Evolutionary conservation across 2,888 invertebrate genomes (phyloP).

Genomic region (Biston stratarius): DNA sequence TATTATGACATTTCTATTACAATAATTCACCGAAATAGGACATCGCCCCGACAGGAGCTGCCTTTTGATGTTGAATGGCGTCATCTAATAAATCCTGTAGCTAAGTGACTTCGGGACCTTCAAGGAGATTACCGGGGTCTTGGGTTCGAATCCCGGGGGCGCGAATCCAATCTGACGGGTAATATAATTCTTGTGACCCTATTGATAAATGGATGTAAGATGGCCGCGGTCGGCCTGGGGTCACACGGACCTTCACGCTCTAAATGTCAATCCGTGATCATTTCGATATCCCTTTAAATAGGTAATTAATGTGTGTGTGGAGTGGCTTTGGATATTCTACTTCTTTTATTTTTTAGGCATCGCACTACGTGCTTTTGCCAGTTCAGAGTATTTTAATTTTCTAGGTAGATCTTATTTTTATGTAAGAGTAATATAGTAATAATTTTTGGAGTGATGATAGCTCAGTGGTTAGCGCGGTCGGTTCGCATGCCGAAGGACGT

Average conservation of each 20-base stretch:
- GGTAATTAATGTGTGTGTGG: not conserved
- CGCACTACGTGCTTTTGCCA: too few relatives aligned
- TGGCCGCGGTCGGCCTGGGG: conserved; percentile 15
- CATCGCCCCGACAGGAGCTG: conserved; percentile 5
- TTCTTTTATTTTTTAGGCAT: too few relatives aligned
- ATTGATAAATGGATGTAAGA: conserved; percentile 35
- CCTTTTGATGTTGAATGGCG: conserved; percentile 31
- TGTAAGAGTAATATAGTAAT: too few relatives aligned
- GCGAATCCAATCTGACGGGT: conserved; percentile 36
- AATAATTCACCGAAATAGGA: conserved; percentile 18
- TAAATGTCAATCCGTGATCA: conserved; percentile 12
- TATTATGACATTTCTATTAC: conserved; percentile 20
- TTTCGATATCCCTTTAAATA: not conserved
- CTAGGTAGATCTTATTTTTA: too few relatives aligned
- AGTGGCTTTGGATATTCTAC: too few relatives aligned
- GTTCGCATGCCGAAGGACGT: too few relatives aligned
- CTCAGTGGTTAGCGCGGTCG: too few relatives aligned
- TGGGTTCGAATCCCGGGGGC: conserved; percentile 39
- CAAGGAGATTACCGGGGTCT: conserved; percentile 38
- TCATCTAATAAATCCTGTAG: conserved; percentile 31
- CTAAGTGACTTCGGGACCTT: conserved; percentile 32
- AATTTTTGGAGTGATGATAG: too few relatives aligned
- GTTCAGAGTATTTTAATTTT: too few relatives aligned
- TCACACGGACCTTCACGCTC: conserved; percentile 15
- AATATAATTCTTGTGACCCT: conserved; percentile 36